Base-by-base conservation (phyloP, 1,140 invertebrate species). In the Cherax quadricarinatus region DNA sequence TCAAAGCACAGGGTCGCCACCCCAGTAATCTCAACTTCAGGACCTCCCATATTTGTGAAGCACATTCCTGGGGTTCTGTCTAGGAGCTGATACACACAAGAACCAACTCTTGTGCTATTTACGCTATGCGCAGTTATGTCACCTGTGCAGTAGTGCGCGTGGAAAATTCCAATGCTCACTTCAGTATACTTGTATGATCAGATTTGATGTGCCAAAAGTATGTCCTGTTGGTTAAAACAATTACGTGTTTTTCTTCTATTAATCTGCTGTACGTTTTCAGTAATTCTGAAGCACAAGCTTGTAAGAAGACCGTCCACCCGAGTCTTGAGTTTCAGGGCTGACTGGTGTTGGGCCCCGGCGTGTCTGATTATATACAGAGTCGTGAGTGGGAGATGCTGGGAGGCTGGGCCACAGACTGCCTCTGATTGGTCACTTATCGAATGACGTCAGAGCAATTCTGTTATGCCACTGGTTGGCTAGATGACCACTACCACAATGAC, bases 1-100 rank as follows among this genome's bases (percentile, higher is more conserved):
- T 94, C 87, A 86, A 95, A 95, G 92, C 95, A 95, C 16, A 95
- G 93, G 57, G 94, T 94, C n/a, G 95, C 94, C 10, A 94, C 53
- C 41, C 95, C 95, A 62, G 94, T 84, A 24, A 94, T 94, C 66
- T 94, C 94, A n/a, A 94, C 90, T 18, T 87, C 84, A 18, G 82
- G 82, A 21, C 84, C 90, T 9, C 66, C 79, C 90, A 91, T 91
- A 10, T 86, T 86, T 9, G 75, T 86, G 78, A 86, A 91, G 62
- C 90, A 91, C 90, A 91, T 91, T 48, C 30, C 60, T 80, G 60
- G 12, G 60, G 7, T 21, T 21, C 9, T 9, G 41, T 12, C 3
- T 14, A 4, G 53, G 30, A 5, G 70, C n/a, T 6, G 24, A 30
- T 0, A 75, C n/a, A 21, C 24, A 75, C 70, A 30, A 30, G 70